phyloP scores from a whole-genome alignment of 2,888 invertebrate genomes.

The Stenoptilia bipunctidactyla region DNA sequence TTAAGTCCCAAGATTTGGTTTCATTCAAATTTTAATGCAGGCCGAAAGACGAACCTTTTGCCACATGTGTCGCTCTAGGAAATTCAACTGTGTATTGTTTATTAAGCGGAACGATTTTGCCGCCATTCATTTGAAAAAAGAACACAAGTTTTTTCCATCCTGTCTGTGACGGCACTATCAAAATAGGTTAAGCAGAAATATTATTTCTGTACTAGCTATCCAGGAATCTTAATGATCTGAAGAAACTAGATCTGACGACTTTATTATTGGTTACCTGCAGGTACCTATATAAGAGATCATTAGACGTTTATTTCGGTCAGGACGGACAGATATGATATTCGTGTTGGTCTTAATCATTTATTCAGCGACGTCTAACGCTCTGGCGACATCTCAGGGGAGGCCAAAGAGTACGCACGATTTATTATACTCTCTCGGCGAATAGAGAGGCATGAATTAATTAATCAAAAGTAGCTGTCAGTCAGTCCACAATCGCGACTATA shows the following conservation, averaged over 20 bases:
- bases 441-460: slow-evolving; percentile 60
- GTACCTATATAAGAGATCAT: slow-evolving; percentile 63
- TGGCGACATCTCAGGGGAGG: slow-evolving; percentile 66
- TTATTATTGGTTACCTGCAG: slow-evolving; percentile 26
- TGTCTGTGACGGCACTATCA: neutral
- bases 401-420: slow-evolving; percentile 52
- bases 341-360: slow-evolving; percentile 62
- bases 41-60: slow-evolving; percentile 38
- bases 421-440: slow-evolving; percentile 51
- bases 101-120: slow-evolving; percentile 54
- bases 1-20: slow-evolving; percentile 50
- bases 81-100: slow-evolving; percentile 46
- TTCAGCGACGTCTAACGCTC: slow-evolving; percentile 44
- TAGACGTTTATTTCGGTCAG: slow-evolving; percentile 59
- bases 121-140: slow-evolving; percentile 26
- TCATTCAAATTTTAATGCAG: slow-evolving; percentile 47
- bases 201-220: neutral
- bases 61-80: slow-evolving; percentile 54
- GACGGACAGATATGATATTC: slow-evolving; percentile 45
- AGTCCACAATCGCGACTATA: slow-evolving; percentile 55
- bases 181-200: neutral
- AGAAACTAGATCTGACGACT: slow-evolving; percentile 46
- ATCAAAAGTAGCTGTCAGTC: slow-evolving; percentile 64
- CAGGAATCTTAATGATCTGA: slow-evolving; percentile 50
- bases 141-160: slow-evolving; percentile 12